These are phyloP conservation scores for Typhlichthys subterraneus DNA, from an alignment of 2,797 vertebrate species.

Conservation along the genomic window DNA sequence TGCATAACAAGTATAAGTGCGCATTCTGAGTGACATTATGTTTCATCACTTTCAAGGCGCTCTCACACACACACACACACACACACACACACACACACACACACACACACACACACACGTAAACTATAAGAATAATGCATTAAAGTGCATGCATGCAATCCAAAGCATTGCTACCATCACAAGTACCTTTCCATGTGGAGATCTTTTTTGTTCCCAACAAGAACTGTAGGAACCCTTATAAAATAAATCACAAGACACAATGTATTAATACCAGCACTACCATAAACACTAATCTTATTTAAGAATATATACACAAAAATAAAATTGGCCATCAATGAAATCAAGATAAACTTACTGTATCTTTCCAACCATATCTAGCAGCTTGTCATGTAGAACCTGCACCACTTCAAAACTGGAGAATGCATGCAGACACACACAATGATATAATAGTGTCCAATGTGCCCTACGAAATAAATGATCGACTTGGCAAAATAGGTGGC, in stretches of 20 bases:
- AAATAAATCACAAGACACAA: slow-evolving; percentile 2
- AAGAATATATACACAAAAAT: slow-evolving; percentile 32
- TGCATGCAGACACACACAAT: neutral
- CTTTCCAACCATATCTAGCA: slow-evolving; percentile 86
- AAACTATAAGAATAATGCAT: no score
- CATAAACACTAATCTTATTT: slow-evolving; percentile 19
- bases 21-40: neutral
- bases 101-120: no score
- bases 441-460: neutral
- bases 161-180: neutral
- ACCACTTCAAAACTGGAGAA: slow-evolving; percentile 87
- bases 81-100: no score
- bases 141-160: neutral
- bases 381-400: slow-evolving; percentile 83
- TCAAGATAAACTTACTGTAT: slow-evolving; percentile 76
- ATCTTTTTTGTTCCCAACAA: slow-evolving; percentile 90
- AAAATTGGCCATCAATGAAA: slow-evolving; percentile 4
- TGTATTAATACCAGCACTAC: neutral
- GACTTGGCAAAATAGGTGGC: neutral
- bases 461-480: neutral
- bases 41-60: neutral
- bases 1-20: no score
- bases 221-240: slow-evolving; percentile 84
- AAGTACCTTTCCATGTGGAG: slow-evolving; percentile 85
- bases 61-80: neutral